phyloP scores from a whole-genome alignment of 1,140 invertebrate genomes.

The Camponotus pennsylvanicus region DNA sequence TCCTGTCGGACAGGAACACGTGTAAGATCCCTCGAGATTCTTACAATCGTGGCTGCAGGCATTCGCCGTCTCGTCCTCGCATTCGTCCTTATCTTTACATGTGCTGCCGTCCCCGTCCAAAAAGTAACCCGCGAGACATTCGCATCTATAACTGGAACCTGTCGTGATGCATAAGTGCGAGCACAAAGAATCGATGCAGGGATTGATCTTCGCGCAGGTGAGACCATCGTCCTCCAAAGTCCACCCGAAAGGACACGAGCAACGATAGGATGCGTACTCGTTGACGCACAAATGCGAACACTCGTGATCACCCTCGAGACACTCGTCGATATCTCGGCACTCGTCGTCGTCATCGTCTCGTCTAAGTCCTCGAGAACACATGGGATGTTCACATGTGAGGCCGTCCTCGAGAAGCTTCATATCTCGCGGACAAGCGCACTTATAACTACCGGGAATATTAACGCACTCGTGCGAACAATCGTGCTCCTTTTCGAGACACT shows the following conservation, averaged over 20 bases:
- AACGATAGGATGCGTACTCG: slow-evolving; percentile 88
- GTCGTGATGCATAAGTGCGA: slow-evolving; percentile 51
- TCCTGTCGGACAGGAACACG: slow-evolving; percentile 84
- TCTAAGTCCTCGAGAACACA: slow-evolving; percentile 86
- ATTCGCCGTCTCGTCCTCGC: slow-evolving; percentile 55
- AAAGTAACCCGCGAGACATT: slow-evolving; percentile 70
- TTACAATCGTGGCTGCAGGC: slow-evolving; percentile 75
- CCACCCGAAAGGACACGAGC: slow-evolving; percentile 90
- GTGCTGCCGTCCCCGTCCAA: slow-evolving; percentile 70
- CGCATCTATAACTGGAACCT: slow-evolving; percentile 55
- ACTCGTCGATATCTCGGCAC: slow-evolving; percentile 91
- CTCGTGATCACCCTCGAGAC: slow-evolving; percentile 90
- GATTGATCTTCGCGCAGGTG: slow-evolving; percentile 53
- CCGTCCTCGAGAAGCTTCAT: slow-evolving; percentile 90
- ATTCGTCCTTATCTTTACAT: slow-evolving; percentile 86
- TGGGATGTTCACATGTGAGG: slow-evolving; percentile 89
- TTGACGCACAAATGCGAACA: slow-evolving; percentile 80
- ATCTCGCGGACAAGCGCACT: slow-evolving; percentile 92
- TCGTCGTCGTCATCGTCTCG: slow-evolving; percentile 77
- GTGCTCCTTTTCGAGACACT: slow-evolving; percentile 88
- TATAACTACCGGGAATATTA: slow-evolving; percentile 93
- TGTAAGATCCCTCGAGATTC: slow-evolving; percentile 84
- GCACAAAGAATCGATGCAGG: slow-evolving; percentile 64
- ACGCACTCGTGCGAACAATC: slow-evolving; percentile 90
- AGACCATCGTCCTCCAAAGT: slow-evolving; percentile 67